phyloP scores from a whole-genome alignment of 2,113 vertebrate species.

The Accipiter virgatus region DNA sequence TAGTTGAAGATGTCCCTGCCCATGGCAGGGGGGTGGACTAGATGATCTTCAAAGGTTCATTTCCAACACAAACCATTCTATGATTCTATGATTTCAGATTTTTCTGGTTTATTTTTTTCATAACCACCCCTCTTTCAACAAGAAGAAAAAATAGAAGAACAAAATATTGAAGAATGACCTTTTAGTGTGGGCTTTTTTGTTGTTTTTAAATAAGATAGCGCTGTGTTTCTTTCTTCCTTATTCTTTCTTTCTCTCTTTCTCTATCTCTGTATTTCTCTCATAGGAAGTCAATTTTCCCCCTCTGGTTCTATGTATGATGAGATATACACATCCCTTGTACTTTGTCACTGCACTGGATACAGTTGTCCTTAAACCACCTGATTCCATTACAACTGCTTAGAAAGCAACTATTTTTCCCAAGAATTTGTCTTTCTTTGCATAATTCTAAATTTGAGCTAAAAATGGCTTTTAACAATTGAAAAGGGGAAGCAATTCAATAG shows the following conservation, averaged over 20 bases:
- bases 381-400: neutral
- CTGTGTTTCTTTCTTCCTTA: neutral
- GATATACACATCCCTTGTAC: neutral
- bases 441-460: neutral
- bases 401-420: neutral
- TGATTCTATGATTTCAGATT: neutral
- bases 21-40: fast-evolving
- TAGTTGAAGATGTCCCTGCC: fast-evolving
- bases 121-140: neutral
- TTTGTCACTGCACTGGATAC: neutral
- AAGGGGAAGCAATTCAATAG: neutral
- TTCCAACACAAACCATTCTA: neutral
- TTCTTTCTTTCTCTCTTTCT: neutral
- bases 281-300: fast-evolving
- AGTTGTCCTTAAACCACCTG: neutral
- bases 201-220: neutral
- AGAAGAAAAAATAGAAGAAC: neutral
- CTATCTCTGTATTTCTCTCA: neutral
- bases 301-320: neutral
- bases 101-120: neutral
- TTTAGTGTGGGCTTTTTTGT: too few species aligned
- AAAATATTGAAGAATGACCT: neutral
- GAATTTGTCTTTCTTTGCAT: neutral
- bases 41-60: neutral
- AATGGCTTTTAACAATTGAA: neutral